phyloP scores from a whole-genome alignment of 2,797 vertebrate species.

The Pteronotus mesoamericanus region DNA sequence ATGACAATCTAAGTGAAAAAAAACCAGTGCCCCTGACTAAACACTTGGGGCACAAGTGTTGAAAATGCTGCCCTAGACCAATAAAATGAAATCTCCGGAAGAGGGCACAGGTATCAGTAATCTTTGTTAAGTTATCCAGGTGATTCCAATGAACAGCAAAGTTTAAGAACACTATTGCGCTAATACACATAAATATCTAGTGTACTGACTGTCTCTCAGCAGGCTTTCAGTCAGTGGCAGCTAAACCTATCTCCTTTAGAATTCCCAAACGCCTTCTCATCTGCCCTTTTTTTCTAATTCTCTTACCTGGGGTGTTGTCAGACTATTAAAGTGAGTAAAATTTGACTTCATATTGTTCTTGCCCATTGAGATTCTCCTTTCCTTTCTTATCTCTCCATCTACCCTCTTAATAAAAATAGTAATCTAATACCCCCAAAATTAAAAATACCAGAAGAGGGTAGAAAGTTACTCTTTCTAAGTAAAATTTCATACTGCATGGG shows the following conservation, averaged over 20 bases:
- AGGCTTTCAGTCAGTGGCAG: background rate
- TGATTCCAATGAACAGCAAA: background rate
- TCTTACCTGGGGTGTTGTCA: background rate
- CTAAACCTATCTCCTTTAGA: background rate
- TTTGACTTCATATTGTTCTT: background rate
- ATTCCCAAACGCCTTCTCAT: background rate
- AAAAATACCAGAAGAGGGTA: background rate
- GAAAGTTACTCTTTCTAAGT: background rate
- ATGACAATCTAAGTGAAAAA: background rate
- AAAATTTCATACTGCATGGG: background rate
- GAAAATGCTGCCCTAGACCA: background rate
- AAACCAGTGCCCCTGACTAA: background rate
- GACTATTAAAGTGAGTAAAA: background rate
- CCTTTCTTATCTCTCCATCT: background rate
- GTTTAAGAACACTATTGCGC: background rate
- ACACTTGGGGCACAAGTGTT: background rate
- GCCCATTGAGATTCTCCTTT: background rate
- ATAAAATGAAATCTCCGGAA: background rate
- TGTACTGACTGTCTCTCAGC: background rate
- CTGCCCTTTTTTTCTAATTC: background rate
- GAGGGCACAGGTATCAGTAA: no score
- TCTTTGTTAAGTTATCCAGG: background rate
- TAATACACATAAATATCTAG: background rate
- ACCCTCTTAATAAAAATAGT: background rate
- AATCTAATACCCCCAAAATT: background rate